Conservation (phyloP, 2,888 invertebrate species). For the Ophonus ardosiacus region DNA sequence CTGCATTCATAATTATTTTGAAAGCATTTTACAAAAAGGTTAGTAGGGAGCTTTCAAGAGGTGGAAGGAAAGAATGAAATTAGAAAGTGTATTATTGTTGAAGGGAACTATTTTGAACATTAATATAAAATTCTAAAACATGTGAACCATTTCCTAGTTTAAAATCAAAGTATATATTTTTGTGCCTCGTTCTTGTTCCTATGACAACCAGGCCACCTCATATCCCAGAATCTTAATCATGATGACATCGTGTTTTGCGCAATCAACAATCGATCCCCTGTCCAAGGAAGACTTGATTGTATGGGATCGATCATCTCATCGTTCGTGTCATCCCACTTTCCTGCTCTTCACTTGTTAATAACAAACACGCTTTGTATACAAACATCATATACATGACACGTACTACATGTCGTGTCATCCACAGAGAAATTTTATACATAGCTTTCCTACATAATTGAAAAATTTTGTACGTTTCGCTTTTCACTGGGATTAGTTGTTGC, state of each 20-base stretch:
- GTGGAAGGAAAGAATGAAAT: no score
- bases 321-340: conserved; percentile 33
- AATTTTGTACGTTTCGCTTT: neutral
- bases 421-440: conserved; percentile 21
- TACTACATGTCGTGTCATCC: conserved; percentile 10
- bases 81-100: no score
- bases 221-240: neutral
- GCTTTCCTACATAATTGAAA: neutral
- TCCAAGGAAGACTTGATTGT: conserved; percentile 33
- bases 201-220: neutral
- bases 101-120: no score
- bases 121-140: no score
- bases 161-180: neutral
- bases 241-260: conserved; percentile 44
- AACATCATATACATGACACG: conserved; percentile 14
- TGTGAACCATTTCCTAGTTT: no score
- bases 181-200: neutral
- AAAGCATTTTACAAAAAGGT: no score
- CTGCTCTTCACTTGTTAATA: conserved; percentile 45
- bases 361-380: conserved; percentile 46
- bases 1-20: no score
- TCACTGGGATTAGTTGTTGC: neutral
- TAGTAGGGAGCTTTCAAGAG: no score
- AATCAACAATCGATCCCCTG: conserved; percentile 38
- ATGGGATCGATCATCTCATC: conserved; percentile 26